Conservation (phyloP, 1,140 invertebrate species). For the Macrotrachela quadricornifera region DNA sequence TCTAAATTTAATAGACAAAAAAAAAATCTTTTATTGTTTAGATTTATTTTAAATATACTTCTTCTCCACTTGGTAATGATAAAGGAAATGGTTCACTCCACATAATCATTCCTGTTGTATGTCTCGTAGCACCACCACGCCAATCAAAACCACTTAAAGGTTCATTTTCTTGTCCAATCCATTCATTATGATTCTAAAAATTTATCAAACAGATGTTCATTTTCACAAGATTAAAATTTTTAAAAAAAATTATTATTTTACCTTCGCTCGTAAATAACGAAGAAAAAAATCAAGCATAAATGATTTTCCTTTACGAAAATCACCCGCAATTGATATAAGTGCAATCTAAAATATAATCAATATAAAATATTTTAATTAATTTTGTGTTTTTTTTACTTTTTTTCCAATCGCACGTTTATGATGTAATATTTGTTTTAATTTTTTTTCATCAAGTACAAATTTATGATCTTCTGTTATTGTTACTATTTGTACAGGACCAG, state of each 20-base stretch:
- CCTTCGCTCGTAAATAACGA: slow-evolving; percentile 47
- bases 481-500: slow-evolving; percentile 55
- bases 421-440: slow-evolving; percentile 56
- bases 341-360: slow-evolving; percentile 42
- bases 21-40: too few species aligned
- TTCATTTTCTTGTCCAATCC: neutral
- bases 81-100: slow-evolving; percentile 59
- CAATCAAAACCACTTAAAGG: neutral
- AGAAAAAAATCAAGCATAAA: slow-evolving; percentile 67
- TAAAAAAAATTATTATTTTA: slow-evolving; percentile 14
- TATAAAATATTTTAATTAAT: neutral
- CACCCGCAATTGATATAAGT: slow-evolving; percentile 40
- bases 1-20: neutral
- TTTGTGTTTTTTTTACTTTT: slow-evolving; percentile 10
- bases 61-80: neutral
- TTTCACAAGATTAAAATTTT: too few species aligned
- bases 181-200: neutral
- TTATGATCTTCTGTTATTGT: slow-evolving; percentile 61
- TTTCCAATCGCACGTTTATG: slow-evolving; percentile 25
- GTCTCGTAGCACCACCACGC: slow-evolving; percentile 43
- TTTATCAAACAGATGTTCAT: neutral
- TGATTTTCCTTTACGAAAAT: slow-evolving; percentile 75
- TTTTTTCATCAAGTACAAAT: slow-evolving; percentile 71
- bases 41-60: too few species aligned
- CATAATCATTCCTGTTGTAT: slow-evolving; percentile 72